phyloP scores from a whole-genome alignment of 2,888 invertebrate genomes.

The Dyspetes luteomarginatus region DNA sequence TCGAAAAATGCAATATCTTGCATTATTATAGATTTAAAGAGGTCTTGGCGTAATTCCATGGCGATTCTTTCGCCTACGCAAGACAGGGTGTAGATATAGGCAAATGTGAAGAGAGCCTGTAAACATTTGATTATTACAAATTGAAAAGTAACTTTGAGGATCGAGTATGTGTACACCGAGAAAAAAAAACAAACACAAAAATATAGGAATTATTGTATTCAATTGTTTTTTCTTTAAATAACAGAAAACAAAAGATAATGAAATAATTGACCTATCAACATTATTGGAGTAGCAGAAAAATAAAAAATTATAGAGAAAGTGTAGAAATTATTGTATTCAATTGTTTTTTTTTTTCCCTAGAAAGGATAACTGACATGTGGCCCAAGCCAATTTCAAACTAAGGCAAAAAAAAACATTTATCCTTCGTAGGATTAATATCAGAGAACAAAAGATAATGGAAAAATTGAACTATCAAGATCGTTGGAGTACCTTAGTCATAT shows the following conservation, averaged over 20 bases:
- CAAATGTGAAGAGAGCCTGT: constrained; percentile 93
- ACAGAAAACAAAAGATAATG: neutral
- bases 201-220: too few relatives aligned
- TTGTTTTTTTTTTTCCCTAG: too few relatives aligned
- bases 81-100: constrained; percentile 94
- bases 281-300: too few relatives aligned
- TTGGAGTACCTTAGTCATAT: constrained; percentile 30
- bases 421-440: neutral
- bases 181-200: neutral
- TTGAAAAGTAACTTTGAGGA: neutral
- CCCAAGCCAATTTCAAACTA: too few relatives aligned
- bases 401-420: too few relatives aligned
- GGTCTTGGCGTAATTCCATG: constrained; percentile 90
- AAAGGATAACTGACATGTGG: too few relatives aligned
- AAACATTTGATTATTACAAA: constrained; percentile 35
- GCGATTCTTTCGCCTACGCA: constrained; percentile 96
- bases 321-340: neutral
- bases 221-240: too few relatives aligned
- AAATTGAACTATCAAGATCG: constrained; percentile 4
- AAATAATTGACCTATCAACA: too few relatives aligned
- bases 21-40: constrained; percentile 92
- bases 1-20: constrained; percentile 97
- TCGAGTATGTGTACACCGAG: neutral
- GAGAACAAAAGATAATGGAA: neutral
- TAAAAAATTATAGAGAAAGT: neutral